Conservation (phyloP, 1,140 invertebrate species). For the Diabrotica virgifera region DNA sequence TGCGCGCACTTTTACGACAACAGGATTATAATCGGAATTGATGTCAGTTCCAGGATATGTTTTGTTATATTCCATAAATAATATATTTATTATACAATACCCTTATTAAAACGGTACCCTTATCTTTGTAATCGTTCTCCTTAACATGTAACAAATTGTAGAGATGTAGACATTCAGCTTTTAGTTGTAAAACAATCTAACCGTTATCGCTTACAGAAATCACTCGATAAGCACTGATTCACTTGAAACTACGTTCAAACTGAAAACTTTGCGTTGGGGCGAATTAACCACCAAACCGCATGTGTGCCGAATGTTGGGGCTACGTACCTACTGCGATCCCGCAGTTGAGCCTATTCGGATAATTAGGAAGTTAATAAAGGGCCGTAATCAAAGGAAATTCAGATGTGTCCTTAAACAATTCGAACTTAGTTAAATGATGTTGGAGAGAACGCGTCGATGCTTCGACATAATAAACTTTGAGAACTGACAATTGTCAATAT, state of each 20-base stretch:
- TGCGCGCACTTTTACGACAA: too few species aligned
- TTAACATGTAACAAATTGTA: too few species aligned
- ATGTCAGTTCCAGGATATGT: too few species aligned
- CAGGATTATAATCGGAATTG: too few species aligned
- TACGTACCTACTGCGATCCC: not conserved
- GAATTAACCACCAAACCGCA: conserved; percentile 6
- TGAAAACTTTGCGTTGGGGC: not conserved
- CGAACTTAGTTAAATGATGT: conserved; percentile 7
- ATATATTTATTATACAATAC: too few species aligned
- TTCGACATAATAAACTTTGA: not conserved
- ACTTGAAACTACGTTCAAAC: not conserved
- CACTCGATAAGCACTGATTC: not conserved
- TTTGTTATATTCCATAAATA: too few species aligned
- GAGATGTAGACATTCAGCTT: too few species aligned
- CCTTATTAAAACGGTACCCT: too few species aligned
- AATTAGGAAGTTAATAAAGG: conserved; percentile 15
- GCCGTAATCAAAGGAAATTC: conserved; percentile 7
- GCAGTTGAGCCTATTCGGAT: conserved; percentile 5
- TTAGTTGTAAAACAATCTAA: too few species aligned
- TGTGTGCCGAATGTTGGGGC: not conserved
- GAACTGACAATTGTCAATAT: too few species aligned
- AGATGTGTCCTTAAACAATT: conserved; percentile 10
- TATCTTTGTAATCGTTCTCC: too few species aligned
- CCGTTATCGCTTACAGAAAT: not conserved
- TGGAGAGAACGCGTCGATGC: not conserved